Evolutionary conservation across 1,140 invertebrate species (phyloP), one percentile per base, ranked within the genome.

Genomic region (Hyles vespertilio): DNA sequence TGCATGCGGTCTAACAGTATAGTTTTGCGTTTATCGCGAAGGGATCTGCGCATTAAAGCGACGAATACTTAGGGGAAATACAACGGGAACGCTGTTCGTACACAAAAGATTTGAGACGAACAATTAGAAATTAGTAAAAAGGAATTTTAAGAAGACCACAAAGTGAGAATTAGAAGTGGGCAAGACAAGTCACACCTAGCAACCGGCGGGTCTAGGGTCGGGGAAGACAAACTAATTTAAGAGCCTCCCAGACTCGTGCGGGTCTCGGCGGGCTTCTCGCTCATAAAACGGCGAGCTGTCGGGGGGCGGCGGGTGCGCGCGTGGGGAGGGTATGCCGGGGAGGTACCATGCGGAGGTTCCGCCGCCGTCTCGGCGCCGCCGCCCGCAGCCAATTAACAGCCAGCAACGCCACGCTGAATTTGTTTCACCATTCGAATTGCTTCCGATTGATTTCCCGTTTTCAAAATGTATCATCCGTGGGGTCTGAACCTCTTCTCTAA

Each of bases 331-430:
- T 49, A 59, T 56, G 51, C 33, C 50, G 51, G 57, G 77, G 77
- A 73, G 81, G 77, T 54, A 69, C 77, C 81, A 84, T 87, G 86
- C 86, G 84, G 84, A 77, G 83, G 84, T 85, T 85, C 84, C 79
- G 80, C 81, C 84, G 81, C 85, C 84, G 84, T 89, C 84, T 87
- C 84, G 84, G 85, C 86, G 86, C 84, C 87, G 77, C 82, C 83
- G 79, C 82, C 83, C 84, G 83, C 83, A 85, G 79, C 82, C 85
- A 88, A 88, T 88, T 88, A 88, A 87, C 82, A 84, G 79, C 74
- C 77, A 70, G 79, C 83, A 85, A 83, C 72, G 75, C 79, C 77
- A 84, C 76, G 77, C 72, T 84, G 81, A 85, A 83, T 87, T 88
- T 87, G 88, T 88, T 87, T 81, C 83, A 69, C 74, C 75, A 79